These are phyloP conservation scores for Ancistrus triradiatus DNA, from an alignment of 2,113 vertebrate genomes.

Conservation along the genomic window DNA sequence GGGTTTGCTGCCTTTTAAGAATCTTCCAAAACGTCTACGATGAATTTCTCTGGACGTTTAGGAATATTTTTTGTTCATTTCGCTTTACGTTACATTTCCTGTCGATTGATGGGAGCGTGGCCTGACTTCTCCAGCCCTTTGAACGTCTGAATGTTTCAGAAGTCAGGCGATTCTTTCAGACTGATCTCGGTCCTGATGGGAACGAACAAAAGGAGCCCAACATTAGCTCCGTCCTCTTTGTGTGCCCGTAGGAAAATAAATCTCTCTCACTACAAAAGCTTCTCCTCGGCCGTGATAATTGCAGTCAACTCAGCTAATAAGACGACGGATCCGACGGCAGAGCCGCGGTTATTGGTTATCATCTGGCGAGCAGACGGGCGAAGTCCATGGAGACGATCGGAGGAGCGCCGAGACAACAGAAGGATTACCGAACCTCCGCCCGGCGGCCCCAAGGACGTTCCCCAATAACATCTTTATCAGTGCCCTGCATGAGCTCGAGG, in stretches of 20 bases:
- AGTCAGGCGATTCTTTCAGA: too few relatives aligned
- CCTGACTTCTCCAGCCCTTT: too few relatives aligned
- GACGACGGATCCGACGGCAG: constrained; percentile 65
- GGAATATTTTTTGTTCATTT: too few relatives aligned
- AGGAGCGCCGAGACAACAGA: constrained; percentile 67
- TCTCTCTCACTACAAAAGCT: constrained; percentile 59
- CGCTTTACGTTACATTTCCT: too few relatives aligned
- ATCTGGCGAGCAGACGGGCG: not conserved
- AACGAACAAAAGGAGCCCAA: too few relatives aligned
- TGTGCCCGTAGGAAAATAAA: too few relatives aligned
- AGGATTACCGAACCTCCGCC: constrained; percentile 77
- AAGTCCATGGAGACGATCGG: constrained; percentile 77
- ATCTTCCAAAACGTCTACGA: too few relatives aligned
- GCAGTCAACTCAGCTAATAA: constrained; percentile 72
- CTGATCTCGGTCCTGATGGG: too few relatives aligned
- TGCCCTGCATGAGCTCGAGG: constrained; percentile 72
- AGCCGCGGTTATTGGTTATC: constrained; percentile 30
- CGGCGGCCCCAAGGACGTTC: constrained; percentile 75
- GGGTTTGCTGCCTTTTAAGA: too few relatives aligned
- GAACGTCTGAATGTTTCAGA: too few relatives aligned
- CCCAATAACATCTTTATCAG: constrained; percentile 95
- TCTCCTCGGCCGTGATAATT: constrained; percentile 69
- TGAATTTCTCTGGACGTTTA: too few relatives aligned
- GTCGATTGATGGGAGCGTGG: too few relatives aligned
- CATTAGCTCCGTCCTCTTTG: not conserved